Evolutionary conservation across 2,797 vertebrate genomes (phyloP).

Genomic region (Eleutherodactylus coqui): DNA sequence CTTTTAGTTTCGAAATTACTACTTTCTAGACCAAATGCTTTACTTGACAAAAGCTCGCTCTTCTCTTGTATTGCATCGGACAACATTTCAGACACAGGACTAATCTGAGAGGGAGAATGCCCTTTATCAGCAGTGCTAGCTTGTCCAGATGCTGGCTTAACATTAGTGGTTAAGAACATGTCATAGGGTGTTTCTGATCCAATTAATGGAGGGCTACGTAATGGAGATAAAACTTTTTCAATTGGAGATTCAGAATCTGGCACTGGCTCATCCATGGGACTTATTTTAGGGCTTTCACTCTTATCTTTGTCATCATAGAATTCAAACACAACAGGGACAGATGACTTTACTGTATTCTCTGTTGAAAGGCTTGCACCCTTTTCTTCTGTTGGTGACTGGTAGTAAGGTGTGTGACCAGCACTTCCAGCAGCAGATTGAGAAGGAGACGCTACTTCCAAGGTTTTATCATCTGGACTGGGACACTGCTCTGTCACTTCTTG

Average conservation of each 20-base stretch:
- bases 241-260: constrained; percentile 79
- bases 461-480: constrained; percentile 90
- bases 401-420: constrained; percentile 96
- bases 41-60: constrained; percentile 72
- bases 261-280: constrained; percentile 87
- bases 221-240: constrained; percentile 79
- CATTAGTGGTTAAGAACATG: constrained; percentile 73
- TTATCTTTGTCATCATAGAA: constrained; percentile 88
- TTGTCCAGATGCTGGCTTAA: constrained; percentile 71
- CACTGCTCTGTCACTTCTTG: constrained; percentile 73
- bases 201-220: constrained; percentile 79
- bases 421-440: constrained; percentile 87
- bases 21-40: constrained; percentile 70
- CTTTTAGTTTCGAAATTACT: constrained; percentile 70
- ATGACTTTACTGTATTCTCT: constrained; percentile 66
- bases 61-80: constrained; percentile 74
- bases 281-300: constrained; percentile 77
- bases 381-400: constrained; percentile 96
- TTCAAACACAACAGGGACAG: constrained; percentile 87
- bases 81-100: constrained; percentile 72
- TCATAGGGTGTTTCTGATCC: constrained; percentile 78
- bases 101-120: constrained; percentile 73
- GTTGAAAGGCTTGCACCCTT: constrained; percentile 79
- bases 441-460: constrained; percentile 87
- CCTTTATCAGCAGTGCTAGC: constrained; percentile 71